These are phyloP conservation scores for Vanacampus margaritifer DNA, from an alignment of 2,113 vertebrate species.

Conservation along the genomic window DNA sequence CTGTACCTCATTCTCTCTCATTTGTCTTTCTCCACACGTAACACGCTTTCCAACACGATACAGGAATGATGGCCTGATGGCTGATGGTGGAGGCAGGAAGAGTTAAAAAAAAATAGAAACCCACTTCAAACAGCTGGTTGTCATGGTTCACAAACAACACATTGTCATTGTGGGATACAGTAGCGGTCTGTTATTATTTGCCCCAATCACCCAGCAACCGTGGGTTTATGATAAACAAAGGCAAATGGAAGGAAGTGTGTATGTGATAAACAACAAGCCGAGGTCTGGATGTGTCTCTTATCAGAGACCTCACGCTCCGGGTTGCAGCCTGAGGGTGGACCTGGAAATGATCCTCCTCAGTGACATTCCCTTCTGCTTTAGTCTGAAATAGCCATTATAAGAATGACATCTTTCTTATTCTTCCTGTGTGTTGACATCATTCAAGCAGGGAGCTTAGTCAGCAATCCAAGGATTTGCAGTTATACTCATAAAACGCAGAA, in stretches of 20 bases:
- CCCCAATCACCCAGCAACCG: constrained; percentile 22
- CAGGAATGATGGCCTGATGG: constrained; percentile 8
- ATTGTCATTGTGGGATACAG: constrained; percentile 24
- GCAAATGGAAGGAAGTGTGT: constrained; percentile 15
- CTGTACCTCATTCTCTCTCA: not conserved
- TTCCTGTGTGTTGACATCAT: constrained; percentile 19
- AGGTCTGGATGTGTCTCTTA: constrained; percentile 10
- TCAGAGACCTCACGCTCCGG: constrained; percentile 25
- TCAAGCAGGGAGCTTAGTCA: constrained; percentile 17
- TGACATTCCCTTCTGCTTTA: not conserved
- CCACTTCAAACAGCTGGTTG: constrained; percentile 61
- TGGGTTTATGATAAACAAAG: constrained; percentile 19
- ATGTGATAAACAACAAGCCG: constrained; percentile 23
- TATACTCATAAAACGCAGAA: constrained; percentile 9
- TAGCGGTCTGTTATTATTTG: constrained; percentile 41
- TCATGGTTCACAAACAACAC: constrained; percentile 68
- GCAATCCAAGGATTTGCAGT: constrained; percentile 21
- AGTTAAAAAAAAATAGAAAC: constrained; percentile 8
- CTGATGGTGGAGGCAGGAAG: constrained; percentile 25
- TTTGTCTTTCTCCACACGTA: constrained; percentile 13
- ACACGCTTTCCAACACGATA: constrained; percentile 44
- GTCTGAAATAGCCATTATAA: constrained; percentile 58
- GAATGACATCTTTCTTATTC: constrained; percentile 28
- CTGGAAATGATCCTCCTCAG: constrained; percentile 31
- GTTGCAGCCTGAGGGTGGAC: constrained; percentile 17